Conservation (phyloP, 1,140 invertebrate species). For the Macrobrachium rosenbergii region DNA sequence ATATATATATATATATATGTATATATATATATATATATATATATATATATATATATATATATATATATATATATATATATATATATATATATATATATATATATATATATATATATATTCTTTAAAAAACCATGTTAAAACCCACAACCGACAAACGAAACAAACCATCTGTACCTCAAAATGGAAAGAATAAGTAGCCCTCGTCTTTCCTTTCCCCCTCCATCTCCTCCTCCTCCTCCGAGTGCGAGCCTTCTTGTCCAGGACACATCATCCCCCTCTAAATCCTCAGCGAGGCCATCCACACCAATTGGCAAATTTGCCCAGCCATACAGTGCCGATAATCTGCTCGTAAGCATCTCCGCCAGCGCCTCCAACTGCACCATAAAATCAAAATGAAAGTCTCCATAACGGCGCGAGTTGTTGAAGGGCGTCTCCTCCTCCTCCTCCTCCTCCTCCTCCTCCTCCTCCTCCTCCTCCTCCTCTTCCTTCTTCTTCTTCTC, state of each 20-base stretch:
- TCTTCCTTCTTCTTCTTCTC: neutral
- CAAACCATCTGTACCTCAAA: neutral
- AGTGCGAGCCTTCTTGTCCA: neutral
- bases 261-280: neutral
- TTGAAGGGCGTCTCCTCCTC: constrained; percentile 42
- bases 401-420: constrained; percentile 27
- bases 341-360: constrained; percentile 54
- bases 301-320: constrained; percentile 47
- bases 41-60: neutral
- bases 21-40: constrained; percentile 26
- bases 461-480: constrained; percentile 45
- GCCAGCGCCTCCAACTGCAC: constrained; percentile 46
- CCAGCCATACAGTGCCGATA: constrained; percentile 40
- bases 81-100: too few species aligned
- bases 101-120: neutral
- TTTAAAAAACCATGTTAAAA: neutral
- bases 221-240: neutral
- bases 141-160: too few species aligned
- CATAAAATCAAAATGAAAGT: constrained; percentile 60
- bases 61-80: too few species aligned
- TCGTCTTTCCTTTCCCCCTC: neutral
- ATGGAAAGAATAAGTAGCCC: neutral
- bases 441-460: constrained; percentile 9
- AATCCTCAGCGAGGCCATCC: neutral
- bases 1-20: neutral